Percentiles rank a stretch among this genome's conserved stretches.
Conservation (phyloP, 1,140 invertebrate species). For the Temnothorax curvispinosus region DNA sequence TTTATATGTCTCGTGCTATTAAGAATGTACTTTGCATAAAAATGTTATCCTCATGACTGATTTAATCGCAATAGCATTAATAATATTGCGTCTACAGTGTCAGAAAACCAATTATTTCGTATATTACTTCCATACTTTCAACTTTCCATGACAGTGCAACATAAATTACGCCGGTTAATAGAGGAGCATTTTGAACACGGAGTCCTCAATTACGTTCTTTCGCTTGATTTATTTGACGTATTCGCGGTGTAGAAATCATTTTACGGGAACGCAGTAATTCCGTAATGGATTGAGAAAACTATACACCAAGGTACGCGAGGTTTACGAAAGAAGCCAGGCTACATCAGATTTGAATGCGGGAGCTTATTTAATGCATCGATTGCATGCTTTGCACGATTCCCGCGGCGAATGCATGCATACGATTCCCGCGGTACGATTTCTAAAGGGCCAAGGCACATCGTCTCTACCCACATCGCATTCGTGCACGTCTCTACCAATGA, state of each 20-base stretch:
- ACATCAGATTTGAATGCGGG: conserved; percentile 33
- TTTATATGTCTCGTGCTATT: not conserved
- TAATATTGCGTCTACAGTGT: not conserved
- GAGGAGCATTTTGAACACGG: not conserved
- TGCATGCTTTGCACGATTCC: conserved; percentile 42
- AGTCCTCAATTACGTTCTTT: conserved; percentile 25
- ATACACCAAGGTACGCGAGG: too few species aligned
- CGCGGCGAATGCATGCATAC: conserved; percentile 1
- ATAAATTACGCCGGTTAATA: conserved; percentile 7
- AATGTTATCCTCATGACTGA: not conserved
- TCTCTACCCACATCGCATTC: not conserved
- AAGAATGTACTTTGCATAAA: not conserved
- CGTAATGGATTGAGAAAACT: conserved; percentile 45
- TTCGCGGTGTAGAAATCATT: conserved; percentile 5
- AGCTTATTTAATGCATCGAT: conserved; percentile 67
- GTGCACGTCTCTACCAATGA: conserved; percentile 54
- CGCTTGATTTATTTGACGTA: conserved; percentile 32
- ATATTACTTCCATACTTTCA: not conserved
- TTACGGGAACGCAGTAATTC: not conserved
- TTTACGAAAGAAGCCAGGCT: conserved; percentile 10
- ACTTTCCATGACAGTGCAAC: conserved; percentile 5
- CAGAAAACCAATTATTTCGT: not conserved
- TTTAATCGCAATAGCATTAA: not conserved
- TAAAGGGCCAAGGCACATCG: conserved; percentile 36
- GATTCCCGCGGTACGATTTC: conserved; percentile 48